Base-by-base conservation (phyloP, 2,797 vertebrate species). In the Cygnus olor region DNA sequence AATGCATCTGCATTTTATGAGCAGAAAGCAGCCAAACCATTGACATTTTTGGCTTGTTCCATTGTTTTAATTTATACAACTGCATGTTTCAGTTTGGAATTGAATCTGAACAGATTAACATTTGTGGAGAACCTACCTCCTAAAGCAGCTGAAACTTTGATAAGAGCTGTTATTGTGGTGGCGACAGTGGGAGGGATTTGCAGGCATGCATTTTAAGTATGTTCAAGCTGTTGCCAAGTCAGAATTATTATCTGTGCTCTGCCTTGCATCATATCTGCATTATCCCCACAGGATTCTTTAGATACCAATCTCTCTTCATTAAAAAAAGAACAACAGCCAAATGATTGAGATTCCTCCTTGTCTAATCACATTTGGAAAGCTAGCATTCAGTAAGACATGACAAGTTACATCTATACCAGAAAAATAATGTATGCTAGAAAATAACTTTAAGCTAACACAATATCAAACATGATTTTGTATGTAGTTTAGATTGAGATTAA, bases 151-250 rank as follows among this genome's bases (percentile, higher is more conserved):
- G 17, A 76, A 84, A 65, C 40, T 94, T 90, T 30, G 44, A 92
- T 92, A 90, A 96, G 71, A 80, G 82, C 72, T 89, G 66, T 83
- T 92, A 81, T 92, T 96, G 90, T 95, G 63, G 40, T 74, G 47
- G n/a, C n/a, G 22, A 27, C 51, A 85, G 96, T 97, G 94, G 95
- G 97, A 95, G 91, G 92, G 81, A 76, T 85, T 89, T 88, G 45
- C 93, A 96, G 85, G 34, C 34, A 70, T 85, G 73, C 95, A 13
- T 45, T 73, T 78, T 72, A 92, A 96, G 7, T 88, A 58, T 54
- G 24, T 70, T 57, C 82, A 38, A 85, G 77, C 95, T 95, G 80
- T 78, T 94, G 58, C 65, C 66, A 78, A 84, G 56, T 65, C 70
- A 79, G 81, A 86, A 80, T 94, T 76, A 63, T 81, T 97, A 65